Evolutionary conservation across 2,888 invertebrate species (phyloP), one percentile per base, ranked within the genome.

Genomic region (Phengaris arion): DNA sequence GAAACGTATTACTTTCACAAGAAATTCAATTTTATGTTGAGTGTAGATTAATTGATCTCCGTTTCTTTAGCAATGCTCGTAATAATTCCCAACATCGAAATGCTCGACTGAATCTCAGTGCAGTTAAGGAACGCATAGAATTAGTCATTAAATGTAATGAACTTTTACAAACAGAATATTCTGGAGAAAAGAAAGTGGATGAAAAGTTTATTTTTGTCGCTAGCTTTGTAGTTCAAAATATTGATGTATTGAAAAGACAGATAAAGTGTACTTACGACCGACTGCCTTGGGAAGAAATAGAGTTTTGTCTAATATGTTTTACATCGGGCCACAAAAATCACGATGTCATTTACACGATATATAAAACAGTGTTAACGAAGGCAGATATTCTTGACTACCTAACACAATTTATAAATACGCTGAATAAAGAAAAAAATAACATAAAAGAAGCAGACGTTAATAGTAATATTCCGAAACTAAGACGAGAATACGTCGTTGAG

Each of bases 201-300:
- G 72, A 72, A 35, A 72, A 54, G 51, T 72, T 72, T 6, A 54
- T 72, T 54, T 72, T 35, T 8, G 15, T 72, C 9, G 72, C 35
- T 13, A 72, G 35, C 15, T 72, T 72, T 13, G 22, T 54, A 52
- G 52, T 54, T 12, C 72, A 72, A 54, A 72, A 72, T 13, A 72
- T 72, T 35, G 48, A 72, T 72, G 72, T 52, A 13, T 72, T 72
- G 35, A 72, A 72, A 35, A 72, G 52, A 72, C 72, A 72, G 35
- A 52, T 72, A 35, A 72, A 72, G 35, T 54, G 52, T 22, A 52
- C 72, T 15, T 72, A 72, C 72, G 35, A 52, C 1, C 54, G n/a
- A 54, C 12, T 72, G 35, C 72, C 72, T 35, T 72, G 72, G 72
- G 72, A 72, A 54, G 72, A 72, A 72, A 72, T 72, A 35, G 72